A percentile compares a stretch with the other conserved stretches of the same genome.
Evolutionary conservation across 2,888 invertebrate genomes (phyloP).

Genomic region (Theristus sp.): DNA sequence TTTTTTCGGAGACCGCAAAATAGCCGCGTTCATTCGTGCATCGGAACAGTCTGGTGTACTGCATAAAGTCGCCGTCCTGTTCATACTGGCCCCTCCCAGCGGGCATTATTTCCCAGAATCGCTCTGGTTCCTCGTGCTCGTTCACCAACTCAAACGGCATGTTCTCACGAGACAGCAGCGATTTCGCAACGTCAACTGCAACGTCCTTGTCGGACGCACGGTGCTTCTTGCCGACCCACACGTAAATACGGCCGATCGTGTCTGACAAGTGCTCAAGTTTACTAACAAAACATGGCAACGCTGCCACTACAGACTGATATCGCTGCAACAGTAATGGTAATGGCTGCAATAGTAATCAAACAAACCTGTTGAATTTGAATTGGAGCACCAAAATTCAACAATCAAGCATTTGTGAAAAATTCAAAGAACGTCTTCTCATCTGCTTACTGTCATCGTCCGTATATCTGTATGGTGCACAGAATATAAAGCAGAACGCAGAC

Average conservation of each 20-base stretch:
- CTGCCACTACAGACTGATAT: neutral
- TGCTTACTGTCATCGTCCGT: slow-evolving; percentile 8
- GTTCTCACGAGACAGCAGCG: slow-evolving; percentile 7
- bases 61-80: slow-evolving; percentile 65
- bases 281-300: neutral
- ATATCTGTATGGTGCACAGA: slow-evolving; percentile 17
- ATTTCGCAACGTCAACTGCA: slow-evolving; percentile 7
- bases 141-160: slow-evolving; percentile 5
- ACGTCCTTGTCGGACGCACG: slow-evolving; percentile 6
- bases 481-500: slow-evolving; percentile 70
- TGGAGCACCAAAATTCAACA: no score
- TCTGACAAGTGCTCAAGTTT: neutral
- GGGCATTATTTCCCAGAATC: slow-evolving; percentile 16
- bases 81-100: slow-evolving; percentile 12
- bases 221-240: slow-evolving; percentile 13
- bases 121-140: slow-evolving; percentile 22
- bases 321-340: no score
- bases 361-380: no score
- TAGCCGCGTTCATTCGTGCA: slow-evolving; percentile 99
- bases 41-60: slow-evolving; percentile 75
- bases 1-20: slow-evolving; percentile 95
- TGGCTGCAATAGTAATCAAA: no score
- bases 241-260: slow-evolving; percentile 2
- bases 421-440: no score
- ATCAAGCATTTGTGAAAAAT: no score